Base-by-base conservation (phyloP, 2,888 invertebrate genomes). In the Polietes domitor region DNA sequence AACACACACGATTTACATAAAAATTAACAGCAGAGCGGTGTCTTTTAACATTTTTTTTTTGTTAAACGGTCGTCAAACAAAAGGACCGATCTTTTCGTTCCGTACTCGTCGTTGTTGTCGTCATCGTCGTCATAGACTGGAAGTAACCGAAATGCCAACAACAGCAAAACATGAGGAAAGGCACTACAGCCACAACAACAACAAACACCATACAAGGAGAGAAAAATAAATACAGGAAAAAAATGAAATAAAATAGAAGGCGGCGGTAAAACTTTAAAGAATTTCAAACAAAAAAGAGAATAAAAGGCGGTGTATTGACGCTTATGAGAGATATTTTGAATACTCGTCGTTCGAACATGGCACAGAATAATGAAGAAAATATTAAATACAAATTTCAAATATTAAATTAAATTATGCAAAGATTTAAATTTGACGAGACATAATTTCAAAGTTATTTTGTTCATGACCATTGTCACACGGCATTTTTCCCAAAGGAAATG, bases 231-330 rank as follows among this genome's bases (percentile, higher is more conserved):
- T 77, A 75, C 55, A 61, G 58, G 78, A 75, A 68, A 12, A 26
- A 26, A 58, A 26, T 12, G n/a, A 58, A 24, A 15, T 15, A 41
- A 12, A 12, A 1, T 26, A 26, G 12, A 58, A 15, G 41, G 75
- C 75, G 75, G 71, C 83, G 83, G 83, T 43, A 72, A 72, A 78
- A 71, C 47, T 72, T 68, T 32, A 80, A 80, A 78, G 75, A 80
- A 47, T 58, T 63, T 68, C 28, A 1, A 19, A 83, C 61, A 83
- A 78, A 74, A 70, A 55, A 53, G 15, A 12, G n/a, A 12, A 47
- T 47, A 7, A 47, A 7, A 47, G 47, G 47, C 47, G 47, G 47
- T 47, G 37, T n/a, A 32, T n/a, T n/a, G n/a, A n/a, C n/a, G n/a
- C n/a, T 47, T 15, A 12, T 47, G 47, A 32, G 32, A 32, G 32